Evolutionary conservation across 2,888 invertebrate species (phyloP), one percentile per base, ranked within the genome.

Genomic region (Merodon equestris): DNA sequence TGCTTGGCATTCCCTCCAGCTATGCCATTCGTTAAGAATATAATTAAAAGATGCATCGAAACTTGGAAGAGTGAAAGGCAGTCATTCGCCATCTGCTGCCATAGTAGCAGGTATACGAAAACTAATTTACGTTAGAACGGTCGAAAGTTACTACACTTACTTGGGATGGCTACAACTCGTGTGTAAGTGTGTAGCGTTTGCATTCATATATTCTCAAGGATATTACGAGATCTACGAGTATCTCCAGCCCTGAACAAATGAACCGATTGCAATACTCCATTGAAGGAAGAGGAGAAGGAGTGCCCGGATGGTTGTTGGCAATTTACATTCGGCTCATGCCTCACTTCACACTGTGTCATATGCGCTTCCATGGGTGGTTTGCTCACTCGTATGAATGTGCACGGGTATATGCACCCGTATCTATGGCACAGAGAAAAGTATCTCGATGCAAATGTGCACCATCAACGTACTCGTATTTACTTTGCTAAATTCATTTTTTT

Each of bases 321-420:
- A 79, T 79, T 79, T 74, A 63, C 68, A 79, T 79, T 74, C 68
- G 63, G 68, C 54, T 64, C 64, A 64, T 79, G 79, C 54, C 64
- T 79, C 74, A 70, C 68, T 79, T 79, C 74, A 74, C 64, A 66
- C 68, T 53, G 56, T 74, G 79, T 74, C 74, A 68, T 64, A 74
- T 7, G 2, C 27, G 7, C 79, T 79, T 79, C 74, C 74, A 74
- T 79, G 79, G 79, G 79, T 79, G 79, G 74, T 53, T 73, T 72
- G 53, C 70, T 64, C 3, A 40, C 40, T 40, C n/a, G 27, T 7
- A 27, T 7, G 27, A 27, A 9, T 54, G 61, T 61, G 50, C 61
- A 67, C 40, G 10, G 10, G 40, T 40, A 18, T 57, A 10, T 45
- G 47, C 57, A 40, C 18, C 34, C 38, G 45, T 60, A 71, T 70